These are phyloP conservation scores for Cromileptes altivelis DNA, from an alignment of 2,113 vertebrate species.

Conservation along the genomic window DNA sequence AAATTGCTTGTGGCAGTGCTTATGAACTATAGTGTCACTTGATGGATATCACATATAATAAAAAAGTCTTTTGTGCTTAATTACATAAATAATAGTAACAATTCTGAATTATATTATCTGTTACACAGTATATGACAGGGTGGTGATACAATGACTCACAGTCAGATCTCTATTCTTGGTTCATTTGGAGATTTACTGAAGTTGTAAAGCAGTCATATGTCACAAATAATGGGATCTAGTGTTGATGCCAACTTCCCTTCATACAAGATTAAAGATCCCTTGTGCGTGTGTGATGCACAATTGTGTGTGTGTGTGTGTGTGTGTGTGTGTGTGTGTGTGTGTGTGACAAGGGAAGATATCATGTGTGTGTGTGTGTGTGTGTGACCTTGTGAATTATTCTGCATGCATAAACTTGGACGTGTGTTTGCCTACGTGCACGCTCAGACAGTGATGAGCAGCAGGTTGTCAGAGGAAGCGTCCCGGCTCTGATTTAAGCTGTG, in stretches of 20 bases:
- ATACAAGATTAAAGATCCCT: background rate
- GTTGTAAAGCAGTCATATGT: conserved; percentile 19
- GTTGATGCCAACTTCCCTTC: background rate
- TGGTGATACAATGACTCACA: conserved; percentile 30
- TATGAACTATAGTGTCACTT: background rate
- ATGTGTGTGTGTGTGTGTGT: background rate
- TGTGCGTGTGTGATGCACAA: background rate
- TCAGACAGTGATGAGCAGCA: conserved; percentile 56
- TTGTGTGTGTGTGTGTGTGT: conserved; percentile 1
- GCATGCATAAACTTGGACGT: conserved; percentile 10
- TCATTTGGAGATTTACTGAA: conserved; percentile 42
- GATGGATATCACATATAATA: background rate
- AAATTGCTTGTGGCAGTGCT: background rate
- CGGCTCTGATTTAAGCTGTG: conserved; percentile 59
- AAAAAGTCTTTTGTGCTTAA: background rate
- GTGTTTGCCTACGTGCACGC: conserved; percentile 50
- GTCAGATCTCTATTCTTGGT: conserved; percentile 22
- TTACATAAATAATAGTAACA: background rate
- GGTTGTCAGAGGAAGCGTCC: conserved; percentile 44
- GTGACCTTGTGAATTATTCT: background rate
- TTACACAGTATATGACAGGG: background rate
- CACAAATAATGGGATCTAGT: conserved; percentile 8
- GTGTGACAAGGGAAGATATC: background rate
- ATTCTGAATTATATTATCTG: background rate
- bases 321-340: background rate